A percentile compares a stretch with the other conserved stretches of the same genome.
phyloP scores from a whole-genome alignment of 2,888 invertebrate genomes.

The Parnassius orleans region DNA sequence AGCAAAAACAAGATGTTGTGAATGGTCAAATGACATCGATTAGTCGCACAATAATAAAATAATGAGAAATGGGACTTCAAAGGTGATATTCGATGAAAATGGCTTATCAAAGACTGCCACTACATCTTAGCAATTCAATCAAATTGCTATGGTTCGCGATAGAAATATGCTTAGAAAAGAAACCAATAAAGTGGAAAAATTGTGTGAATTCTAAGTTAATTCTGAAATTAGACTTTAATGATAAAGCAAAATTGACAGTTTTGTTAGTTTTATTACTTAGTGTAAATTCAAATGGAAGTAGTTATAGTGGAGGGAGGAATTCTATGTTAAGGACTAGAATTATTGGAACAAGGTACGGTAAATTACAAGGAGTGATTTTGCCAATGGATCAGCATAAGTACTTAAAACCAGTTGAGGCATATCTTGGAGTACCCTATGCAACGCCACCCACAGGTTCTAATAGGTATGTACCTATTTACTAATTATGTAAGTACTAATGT shows the following conservation, averaged over 20 bases:
- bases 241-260: conserved; percentile 23
- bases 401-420: conserved; percentile 89
- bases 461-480: conserved; percentile 71
- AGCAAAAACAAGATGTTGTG: conserved; percentile 29
- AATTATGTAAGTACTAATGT: too few relatives aligned
- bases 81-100: conserved; percentile 76
- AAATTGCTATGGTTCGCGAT: conserved; percentile 60
- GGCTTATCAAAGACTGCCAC: conserved; percentile 70
- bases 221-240: conserved; percentile 35
- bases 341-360: conserved; percentile 91
- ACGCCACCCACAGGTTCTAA: conserved; percentile 91
- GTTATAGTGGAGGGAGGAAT: conserved; percentile 75
- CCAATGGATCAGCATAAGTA: conserved; percentile 89
- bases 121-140: conserved; percentile 76
- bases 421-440: conserved; percentile 93
- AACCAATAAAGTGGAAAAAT: conserved; percentile 35
- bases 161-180: conserved; percentile 30
- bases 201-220: conserved; percentile 34
- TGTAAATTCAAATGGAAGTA: conserved; percentile 62
- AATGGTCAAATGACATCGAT: conserved; percentile 39
- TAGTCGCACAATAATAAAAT: conserved; percentile 29
- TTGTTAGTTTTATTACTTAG: conserved; percentile 57
- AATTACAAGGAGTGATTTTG: conserved; percentile 89
- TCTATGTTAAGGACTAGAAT: conserved; percentile 89
- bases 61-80: conserved; percentile 67